Evolutionary conservation across 1,140 invertebrate genomes (phyloP), one percentile per base, ranked within the genome.

Genomic region (Spodoptera litura): DNA sequence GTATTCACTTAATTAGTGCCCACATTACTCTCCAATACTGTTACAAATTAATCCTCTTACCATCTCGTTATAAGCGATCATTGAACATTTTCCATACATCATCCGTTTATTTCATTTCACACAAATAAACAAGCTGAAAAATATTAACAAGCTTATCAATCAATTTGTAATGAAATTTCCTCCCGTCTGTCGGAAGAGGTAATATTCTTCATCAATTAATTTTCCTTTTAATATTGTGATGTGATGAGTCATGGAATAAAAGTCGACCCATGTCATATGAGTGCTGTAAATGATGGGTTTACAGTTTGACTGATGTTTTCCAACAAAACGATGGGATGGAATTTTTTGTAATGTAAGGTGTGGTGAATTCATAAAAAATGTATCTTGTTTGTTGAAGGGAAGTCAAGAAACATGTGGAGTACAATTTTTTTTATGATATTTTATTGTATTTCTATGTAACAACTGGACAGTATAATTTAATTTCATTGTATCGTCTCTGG

Each of bases 121-220:
- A 44, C 38, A 44, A 44, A 44, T 44, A 44, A 44, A 66, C n/a
- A 66, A 66, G 15, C 62, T 8, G 38, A 44, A 44, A 25, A 31
- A 52, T 31, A 31, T 51, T 20, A 53, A 53, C 49, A n/a, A n/a
- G 66, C 49, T 25, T 66, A 70, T 70, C 66, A 52, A 70, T 70
- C 44, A 68, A 52, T 68, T 68, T 52, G 64, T 20, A 38, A 25
- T 44, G 38, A 44, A 44, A 44, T 44, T 44, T 44, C 38, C 31
- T 31, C 51, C 27, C 3, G 49, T 20, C 44, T 68, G 64, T 68
- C 44, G 64, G 64, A 25, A 51, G 44, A 13, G 20, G 44, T 52
- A 68, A 51, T 66, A 38, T 52, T 52, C 9, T 68, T 68, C 25
- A 12, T 15, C 49, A 68, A 68, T 68, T 49, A 68, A 68, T 68